A percentile compares a stretch with the other conserved stretches of the same genome.
Conservation (phyloP, 2,113 vertebrate genomes). For the Petrocephalus microphthalmus region DNA sequence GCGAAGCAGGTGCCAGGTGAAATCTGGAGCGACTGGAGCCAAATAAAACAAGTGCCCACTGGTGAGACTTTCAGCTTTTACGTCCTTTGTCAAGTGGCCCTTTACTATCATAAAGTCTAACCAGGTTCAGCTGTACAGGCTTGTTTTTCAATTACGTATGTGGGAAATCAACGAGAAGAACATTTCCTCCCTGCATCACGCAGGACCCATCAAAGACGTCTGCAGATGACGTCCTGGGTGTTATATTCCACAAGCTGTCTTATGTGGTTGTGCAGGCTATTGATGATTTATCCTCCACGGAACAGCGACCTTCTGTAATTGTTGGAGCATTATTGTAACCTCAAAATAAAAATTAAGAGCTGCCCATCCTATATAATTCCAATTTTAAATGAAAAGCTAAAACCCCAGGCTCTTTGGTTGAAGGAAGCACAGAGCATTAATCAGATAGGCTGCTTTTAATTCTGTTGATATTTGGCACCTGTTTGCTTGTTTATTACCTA, state of each 20-base stretch:
- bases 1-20: conserved; percentile 19
- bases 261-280: too few relatives aligned
- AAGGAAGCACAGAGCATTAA: neutral
- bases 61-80: conserved; percentile 31
- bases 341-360: neutral
- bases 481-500: neutral
- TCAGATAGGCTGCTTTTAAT: neutral
- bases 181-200: neutral
- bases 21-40: conserved; percentile 55
- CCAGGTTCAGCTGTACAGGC: neutral
- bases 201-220: neutral
- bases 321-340: neutral
- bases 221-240: neutral
- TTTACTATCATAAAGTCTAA: neutral
- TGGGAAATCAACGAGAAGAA: neutral
- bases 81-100: neutral
- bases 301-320: neutral
- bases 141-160: neutral
- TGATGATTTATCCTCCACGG: neutral
- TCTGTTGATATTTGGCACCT: neutral
- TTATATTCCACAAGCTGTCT: neutral
- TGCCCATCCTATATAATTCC: neutral
- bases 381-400: neutral
- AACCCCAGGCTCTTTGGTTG: neutral
- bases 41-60: conserved; percentile 38